Base-by-base conservation (phyloP, 2,888 invertebrate species). In the Eupithecia centaureata region DNA sequence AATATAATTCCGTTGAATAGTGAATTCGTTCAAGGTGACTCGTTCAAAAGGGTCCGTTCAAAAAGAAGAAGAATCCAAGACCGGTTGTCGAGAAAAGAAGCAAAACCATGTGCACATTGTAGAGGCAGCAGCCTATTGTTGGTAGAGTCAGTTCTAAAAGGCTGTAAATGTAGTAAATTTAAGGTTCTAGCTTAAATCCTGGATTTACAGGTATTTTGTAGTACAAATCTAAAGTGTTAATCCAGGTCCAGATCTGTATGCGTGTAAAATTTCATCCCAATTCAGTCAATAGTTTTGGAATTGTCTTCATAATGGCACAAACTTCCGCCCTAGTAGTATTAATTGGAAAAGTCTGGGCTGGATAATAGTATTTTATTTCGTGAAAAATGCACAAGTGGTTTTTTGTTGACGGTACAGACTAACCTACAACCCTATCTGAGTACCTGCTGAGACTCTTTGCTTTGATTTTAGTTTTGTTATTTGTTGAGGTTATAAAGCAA, bases 71-170 rank as follows among this genome's bases (percentile, higher is more conserved):
- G 75, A 72, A 73, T 64, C 64, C 70, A 65, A 38, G 72, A 77
- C 79, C 77, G 78, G 79, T 66, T 78, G 59, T 52, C 18, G 54
- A 68, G 56, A 73, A 76, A 77, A 76, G 60, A 68, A 73, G 73
- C 68, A 69, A 73, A 75, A 74, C 70, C 61, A 61, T 22, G 12
- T 18, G 7, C n/a, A 0, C 22, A 22, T 7, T 8, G 47, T 47
- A 47, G 22, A 18, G 47, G 18, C 22, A 18, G 47, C 47, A 47
- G 12, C 18, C 22, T 2, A 47, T 47, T 47, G 47, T 47, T 47
- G 10, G 10, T 12, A 10, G 47, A 22, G 12, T 3, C 7, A 47
- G 22, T 18, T 18, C 42, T 1, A 42, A 8, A 42, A 4, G 47
- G 47, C 18, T 12, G 47, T 0, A 47, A 10, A 10, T 47, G 22